Evolutionary conservation across 2,888 invertebrate genomes (phyloP), one percentile per base, ranked within the genome.

Genomic region (Cordilura impudica): DNA sequence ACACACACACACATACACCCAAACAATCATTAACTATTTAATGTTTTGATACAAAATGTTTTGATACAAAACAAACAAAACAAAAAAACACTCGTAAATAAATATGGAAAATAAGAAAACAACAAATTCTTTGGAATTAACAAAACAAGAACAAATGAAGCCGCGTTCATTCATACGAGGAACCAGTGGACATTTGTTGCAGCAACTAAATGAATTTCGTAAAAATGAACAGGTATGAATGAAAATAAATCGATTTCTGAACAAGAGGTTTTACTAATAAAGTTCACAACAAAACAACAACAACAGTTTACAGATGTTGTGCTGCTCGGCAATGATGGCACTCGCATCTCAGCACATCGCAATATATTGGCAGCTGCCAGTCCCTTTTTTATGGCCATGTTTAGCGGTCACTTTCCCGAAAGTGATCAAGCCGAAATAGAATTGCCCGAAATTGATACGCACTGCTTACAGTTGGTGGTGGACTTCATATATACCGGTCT

Each of bases 341-440:
- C 71, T 26, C 65, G 78, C 10, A 84, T 85, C 45, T 70, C 60
- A 21, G 85, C 84, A 1, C 85, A 85, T 47, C 84, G 83, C 29
- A 84, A 83, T 71, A 82, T 85, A n/a, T 78, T 85, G 39, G 84
- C 84, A 5, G 85, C 85, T 5, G 84, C 83, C 19, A 85, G 85
- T 72, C 84, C 83, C 6, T 85, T 84, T 66, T 86, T 86, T 35
- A 72, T 78, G 82, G 83, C 84, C 39, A 84, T 86, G 85, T 85
- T 86, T 43, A 82, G 82, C 43, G 85, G 86, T 12, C 76, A 80
- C 47, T 86, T 86, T 73, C 81, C 83, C 4, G 86, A 86, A 69
- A 83, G 83, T 7, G 76, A 78, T 31, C 82, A 84, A 63, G 69
- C 78, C 1, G 83, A 84, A 81, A 83, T 86, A 7, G 51, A 78